A percentile compares a stretch with the other conserved stretches of the same genome.
Conservation (phyloP, 2,888 invertebrate species). For the Drosophila parthenogenetica region DNA sequence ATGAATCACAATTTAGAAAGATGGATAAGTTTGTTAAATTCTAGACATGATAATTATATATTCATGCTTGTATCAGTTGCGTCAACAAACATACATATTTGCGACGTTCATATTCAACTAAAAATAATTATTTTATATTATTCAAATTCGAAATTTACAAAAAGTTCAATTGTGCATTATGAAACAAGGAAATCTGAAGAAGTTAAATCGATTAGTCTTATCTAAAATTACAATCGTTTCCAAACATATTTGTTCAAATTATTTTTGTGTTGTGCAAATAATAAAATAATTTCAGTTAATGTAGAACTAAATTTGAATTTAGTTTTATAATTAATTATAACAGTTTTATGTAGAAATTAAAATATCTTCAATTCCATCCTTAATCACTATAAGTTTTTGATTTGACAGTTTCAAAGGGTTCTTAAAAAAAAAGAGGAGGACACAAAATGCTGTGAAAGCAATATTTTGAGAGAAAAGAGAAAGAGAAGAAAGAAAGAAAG, state of each 20-base stretch:
- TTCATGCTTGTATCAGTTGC: too few relatives aligned
- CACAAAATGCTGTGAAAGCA: constrained; percentile 5
- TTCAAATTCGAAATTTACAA: background rate
- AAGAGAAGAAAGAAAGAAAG: background rate
- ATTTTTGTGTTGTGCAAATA: background rate
- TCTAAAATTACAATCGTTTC: background rate
- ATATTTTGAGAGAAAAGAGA: too few relatives aligned
- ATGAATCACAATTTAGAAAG: too few relatives aligned
- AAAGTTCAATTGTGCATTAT: background rate
- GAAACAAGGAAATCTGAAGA: background rate
- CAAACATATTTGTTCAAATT: too few relatives aligned
- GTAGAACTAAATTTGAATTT: background rate
- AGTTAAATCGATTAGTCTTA: constrained; percentile 8
- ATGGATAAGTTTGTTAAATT: too few relatives aligned
- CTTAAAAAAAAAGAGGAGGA: background rate
- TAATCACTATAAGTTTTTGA: background rate
- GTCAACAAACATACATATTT: too few relatives aligned
- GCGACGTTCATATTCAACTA: background rate
- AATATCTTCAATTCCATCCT: background rate
- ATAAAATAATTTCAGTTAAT: background rate
- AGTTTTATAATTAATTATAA: background rate
- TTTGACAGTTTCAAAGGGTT: background rate
- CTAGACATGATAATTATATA: too few relatives aligned
- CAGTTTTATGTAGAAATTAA: too few relatives aligned
- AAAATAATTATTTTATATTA: background rate